Base-by-base conservation (phyloP, 1,140 invertebrate species). In the Odontomachus brunneus region DNA sequence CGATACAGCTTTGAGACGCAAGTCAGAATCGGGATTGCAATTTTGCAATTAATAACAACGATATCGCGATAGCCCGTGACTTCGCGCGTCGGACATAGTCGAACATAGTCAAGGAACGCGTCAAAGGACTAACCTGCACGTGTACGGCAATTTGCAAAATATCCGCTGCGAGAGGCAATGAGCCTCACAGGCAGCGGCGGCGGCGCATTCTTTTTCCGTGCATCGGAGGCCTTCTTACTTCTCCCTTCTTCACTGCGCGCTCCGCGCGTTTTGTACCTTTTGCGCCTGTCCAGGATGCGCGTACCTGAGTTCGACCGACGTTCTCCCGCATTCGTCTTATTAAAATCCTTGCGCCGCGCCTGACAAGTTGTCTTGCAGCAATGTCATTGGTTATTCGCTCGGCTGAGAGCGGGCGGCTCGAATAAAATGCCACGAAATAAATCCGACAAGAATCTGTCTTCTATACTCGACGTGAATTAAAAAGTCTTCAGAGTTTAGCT, bases 351-450 rank as follows among this genome's bases (percentile, higher is more conserved):
- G 38, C 48, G 11, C 60, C 49, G 49, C 11, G 48, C 4, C 19
- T 76, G 80, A 83, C 80, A 83, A 86, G 84, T 86, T 78, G 84
- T 74, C 62, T 73, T 60, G 38, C 49, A 51, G 83, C 57, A 57
- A 84, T 75, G 84, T 74, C 76, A 66, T 44, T 83, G 65, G 62
- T 71, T 83, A 66, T 11, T 86, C 53, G 38, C 17, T 48, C 49
- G 26, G 17, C 1, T 0, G 38, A 44, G 60, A 76, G 9, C 29
- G 51, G 38, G 55, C 48, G 66, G 29, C 24, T 55, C 29, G 29
- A 44, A 76, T 38, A 62, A 63, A 53, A 65, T 17, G 17, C 2
- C 48, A 26, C 15, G n/a, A 69, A 82, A 55, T 69, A 63, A 72
- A 65, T 65, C 38, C 38, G 69, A 84, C 82, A 84, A 82, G 38